Base-by-base conservation (phyloP, 2,113 vertebrate genomes). In the Hippocampus zosterae region DNA sequence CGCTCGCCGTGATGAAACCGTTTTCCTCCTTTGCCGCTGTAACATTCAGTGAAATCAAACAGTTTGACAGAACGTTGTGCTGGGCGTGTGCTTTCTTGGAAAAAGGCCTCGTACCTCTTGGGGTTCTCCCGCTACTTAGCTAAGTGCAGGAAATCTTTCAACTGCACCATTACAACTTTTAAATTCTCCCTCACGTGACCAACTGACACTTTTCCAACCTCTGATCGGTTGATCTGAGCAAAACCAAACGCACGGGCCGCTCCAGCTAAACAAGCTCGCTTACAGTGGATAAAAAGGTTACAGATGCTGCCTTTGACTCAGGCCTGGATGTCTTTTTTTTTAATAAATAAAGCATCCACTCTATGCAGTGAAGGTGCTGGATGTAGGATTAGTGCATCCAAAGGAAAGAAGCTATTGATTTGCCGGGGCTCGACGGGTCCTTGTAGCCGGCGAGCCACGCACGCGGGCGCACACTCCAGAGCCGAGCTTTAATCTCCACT, bases 401-500 rank as follows among this genome's bases (percentile, higher is more conserved):
- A 65, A 71, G 71, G 64, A 48, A 55, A 79, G 69, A 52, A 5
- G 12, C 29, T 86, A 91, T 91, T 78, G 91, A 91, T 91, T 37
- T 84, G 71, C 72, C 7, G 62, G 66, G 21, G 5, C 13, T 18
- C 29, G 83, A 65, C 46, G 69, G 62, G 70, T 59, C 71, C 67
- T 65, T 27, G 64, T 71, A 76, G 78, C 70, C 68, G 73, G 71
- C 70, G 67, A 83, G 83, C 87, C 88, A 81, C 90, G 84, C 77
- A 80, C 85, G 84, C 83, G 83, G 86, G 87, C 85, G 79, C 78
- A 81, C 82, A 81, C 82, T 90, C 83, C 66, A 66, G 77, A 68
- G 80, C 85, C 87, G 81, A 82, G 88, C 92, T 93, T 93, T 93
- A 92, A 93, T 93, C 92, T 93, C 83, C 78, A 87, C 89, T 93